Evolutionary conservation across 2,113 vertebrate genomes (phyloP).

Genomic region (Cyphomyrus discorhynchus): DNA sequence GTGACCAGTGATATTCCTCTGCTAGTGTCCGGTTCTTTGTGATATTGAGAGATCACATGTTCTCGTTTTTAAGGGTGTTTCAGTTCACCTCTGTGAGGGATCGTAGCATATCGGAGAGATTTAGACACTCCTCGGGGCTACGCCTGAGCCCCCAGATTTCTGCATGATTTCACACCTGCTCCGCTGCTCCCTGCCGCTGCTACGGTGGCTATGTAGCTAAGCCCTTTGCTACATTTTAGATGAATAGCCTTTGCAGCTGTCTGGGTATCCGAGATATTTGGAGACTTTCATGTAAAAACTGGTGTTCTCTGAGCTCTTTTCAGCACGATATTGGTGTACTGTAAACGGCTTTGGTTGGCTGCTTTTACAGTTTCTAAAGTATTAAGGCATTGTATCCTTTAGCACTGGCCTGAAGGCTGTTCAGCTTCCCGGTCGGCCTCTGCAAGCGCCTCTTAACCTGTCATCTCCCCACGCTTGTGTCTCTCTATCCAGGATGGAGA

Average conservation of each 20-base stretch:
- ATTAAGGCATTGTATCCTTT: background rate
- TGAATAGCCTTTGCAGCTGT: background rate
- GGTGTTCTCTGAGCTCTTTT: background rate
- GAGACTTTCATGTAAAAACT: background rate
- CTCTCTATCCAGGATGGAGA: constrained; percentile 75
- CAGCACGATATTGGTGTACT: background rate
- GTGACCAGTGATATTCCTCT: background rate
- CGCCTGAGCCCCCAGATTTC: background rate
- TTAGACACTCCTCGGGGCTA: background rate
- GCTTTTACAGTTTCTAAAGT: background rate
- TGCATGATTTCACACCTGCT: background rate
- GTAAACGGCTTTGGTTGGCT: background rate
- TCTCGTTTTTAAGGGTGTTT: background rate
- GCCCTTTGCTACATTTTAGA: background rate
- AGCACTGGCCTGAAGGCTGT: background rate
- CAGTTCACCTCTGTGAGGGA: background rate
- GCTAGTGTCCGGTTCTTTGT: background rate
- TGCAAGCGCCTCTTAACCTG: background rate
- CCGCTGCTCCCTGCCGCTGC: background rate
- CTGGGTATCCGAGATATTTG: background rate
- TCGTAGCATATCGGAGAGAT: background rate
- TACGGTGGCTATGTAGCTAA: background rate
- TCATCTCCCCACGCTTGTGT: background rate
- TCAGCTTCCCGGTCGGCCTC: background rate
- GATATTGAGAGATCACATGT: background rate